Conservation (phyloP, 2,113 vertebrate species). For the Lates calcarifer region DNA sequence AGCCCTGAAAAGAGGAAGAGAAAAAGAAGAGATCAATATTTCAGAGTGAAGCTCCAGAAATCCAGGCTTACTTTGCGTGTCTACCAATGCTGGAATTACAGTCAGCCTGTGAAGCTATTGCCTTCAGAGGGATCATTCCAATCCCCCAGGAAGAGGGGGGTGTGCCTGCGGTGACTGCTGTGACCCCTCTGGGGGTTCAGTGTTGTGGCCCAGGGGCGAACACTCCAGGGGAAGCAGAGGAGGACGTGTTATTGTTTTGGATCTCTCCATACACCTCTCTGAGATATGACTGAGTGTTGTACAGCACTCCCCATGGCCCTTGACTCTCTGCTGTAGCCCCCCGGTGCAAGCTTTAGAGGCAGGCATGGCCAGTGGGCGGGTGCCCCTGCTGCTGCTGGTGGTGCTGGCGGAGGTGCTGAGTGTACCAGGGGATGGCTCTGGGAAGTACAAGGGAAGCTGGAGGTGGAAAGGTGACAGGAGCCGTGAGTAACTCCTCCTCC, state of each 20-base stretch:
- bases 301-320: conserved; percentile 50
- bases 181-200: conserved; percentile 50
- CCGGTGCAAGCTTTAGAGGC: conserved; percentile 68
- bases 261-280: conserved; percentile 57
- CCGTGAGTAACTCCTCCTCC: conserved; percentile 87
- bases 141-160: conserved; percentile 26
- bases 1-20: conserved; percentile 27
- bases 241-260: conserved; percentile 63
- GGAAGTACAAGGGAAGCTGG: conserved; percentile 89
- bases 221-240: conserved; percentile 42
- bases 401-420: conserved; percentile 82
- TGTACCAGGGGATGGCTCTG: conserved; percentile 80
- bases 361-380: conserved; percentile 82
- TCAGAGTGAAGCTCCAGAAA: conserved; percentile 52
- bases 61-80: conserved; percentile 60
- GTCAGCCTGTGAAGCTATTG: conserved; percentile 17
- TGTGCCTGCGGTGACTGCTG: conserved; percentile 36
- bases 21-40: conserved; percentile 58
- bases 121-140: conserved; percentile 51
- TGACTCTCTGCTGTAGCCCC: conserved; percentile 45
- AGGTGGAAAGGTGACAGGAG: conserved; percentile 96
- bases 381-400: conserved; percentile 84
- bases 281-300: conserved; percentile 55
- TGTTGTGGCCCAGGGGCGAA: conserved; percentile 56
- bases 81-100: conserved; percentile 63